These are phyloP conservation scores for Indri indri DNA, from an alignment of 2,113 vertebrate genomes.

Conservation along the genomic window DNA sequence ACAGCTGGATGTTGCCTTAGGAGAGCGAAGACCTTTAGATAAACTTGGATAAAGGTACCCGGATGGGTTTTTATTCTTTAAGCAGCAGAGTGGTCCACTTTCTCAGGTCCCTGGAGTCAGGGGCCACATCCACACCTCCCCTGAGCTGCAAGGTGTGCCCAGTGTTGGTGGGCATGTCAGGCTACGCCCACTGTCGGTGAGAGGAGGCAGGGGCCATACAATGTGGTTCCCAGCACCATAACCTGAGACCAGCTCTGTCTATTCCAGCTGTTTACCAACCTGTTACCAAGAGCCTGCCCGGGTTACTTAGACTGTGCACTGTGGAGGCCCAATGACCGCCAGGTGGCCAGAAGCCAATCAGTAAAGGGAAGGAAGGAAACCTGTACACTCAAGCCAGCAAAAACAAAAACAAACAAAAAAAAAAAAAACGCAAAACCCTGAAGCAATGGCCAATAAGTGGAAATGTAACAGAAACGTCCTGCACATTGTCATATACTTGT, in stretches of 20 bases:
- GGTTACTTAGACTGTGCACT: not conserved
- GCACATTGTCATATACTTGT: accelerated
- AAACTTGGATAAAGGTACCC: not conserved
- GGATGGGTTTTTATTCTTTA: not conserved
- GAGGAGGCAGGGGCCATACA: not conserved
- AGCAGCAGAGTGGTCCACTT: not conserved
- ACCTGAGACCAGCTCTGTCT: not conserved
- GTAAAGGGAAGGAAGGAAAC: not conserved
- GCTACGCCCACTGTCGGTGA: not conserved
- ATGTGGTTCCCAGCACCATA: not conserved
- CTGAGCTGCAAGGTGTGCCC: not conserved
- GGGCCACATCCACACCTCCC: not conserved
- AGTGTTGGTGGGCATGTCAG: not conserved
- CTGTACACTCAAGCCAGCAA: not conserved
- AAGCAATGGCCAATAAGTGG: not conserved
- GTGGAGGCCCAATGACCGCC: not conserved
- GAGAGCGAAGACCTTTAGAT: not conserved
- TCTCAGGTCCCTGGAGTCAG: not conserved
- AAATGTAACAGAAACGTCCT: not conserved
- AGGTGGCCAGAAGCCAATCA: not conserved
- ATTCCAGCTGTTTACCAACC: not conserved
- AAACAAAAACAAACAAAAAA: not conserved
- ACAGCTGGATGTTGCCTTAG: not conserved
- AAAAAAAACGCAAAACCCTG: not conserved
- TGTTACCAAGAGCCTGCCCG: not conserved